A percentile compares a stretch with the other conserved stretches of the same genome.
These are phyloP conservation scores for Sycophila sp. DNA, from an alignment of 1,140 invertebrate species.

Conservation along the genomic window DNA sequence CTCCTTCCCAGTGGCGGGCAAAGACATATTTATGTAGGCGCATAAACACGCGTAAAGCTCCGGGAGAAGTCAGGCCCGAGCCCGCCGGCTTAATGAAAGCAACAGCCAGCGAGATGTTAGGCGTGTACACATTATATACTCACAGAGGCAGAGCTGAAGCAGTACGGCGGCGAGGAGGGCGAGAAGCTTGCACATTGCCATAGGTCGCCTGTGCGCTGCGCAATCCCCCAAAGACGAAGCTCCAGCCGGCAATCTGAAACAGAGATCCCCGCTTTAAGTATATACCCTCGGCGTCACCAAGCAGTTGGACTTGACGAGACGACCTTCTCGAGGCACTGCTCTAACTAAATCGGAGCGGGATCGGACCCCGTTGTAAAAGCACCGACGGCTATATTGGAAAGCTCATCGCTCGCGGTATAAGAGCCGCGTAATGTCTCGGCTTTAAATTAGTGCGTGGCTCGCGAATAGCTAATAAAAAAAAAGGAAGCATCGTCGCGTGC, in stretches of 20 bases:
- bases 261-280: slow-evolving; percentile 52
- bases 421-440: too few species aligned
- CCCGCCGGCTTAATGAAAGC: slow-evolving; percentile 22
- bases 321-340: too few species aligned
- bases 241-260: slow-evolving; percentile 47
- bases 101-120: neutral
- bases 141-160: slow-evolving; percentile 59
- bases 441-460: too few species aligned
- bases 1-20: neutral
- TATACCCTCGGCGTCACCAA: too few species aligned
- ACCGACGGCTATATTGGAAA: too few species aligned
- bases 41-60: neutral
- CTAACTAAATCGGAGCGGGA: too few species aligned
- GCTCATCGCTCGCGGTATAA: too few species aligned
- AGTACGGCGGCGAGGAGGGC: slow-evolving; percentile 53
- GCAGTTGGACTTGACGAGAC: too few species aligned
- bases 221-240: slow-evolving; percentile 40
- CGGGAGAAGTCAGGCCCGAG: too few species aligned
- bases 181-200: slow-evolving; percentile 62
- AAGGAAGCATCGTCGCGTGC: too few species aligned
- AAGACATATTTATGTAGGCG: neutral
- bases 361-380: too few species aligned
- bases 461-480: too few species aligned
- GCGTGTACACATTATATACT: slow-evolving; percentile 43
- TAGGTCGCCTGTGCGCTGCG: slow-evolving; percentile 48